Evolutionary conservation across 2,888 invertebrate genomes (phyloP), one percentile per base, ranked within the genome.

Genomic region (Capitulum mitella): DNA sequence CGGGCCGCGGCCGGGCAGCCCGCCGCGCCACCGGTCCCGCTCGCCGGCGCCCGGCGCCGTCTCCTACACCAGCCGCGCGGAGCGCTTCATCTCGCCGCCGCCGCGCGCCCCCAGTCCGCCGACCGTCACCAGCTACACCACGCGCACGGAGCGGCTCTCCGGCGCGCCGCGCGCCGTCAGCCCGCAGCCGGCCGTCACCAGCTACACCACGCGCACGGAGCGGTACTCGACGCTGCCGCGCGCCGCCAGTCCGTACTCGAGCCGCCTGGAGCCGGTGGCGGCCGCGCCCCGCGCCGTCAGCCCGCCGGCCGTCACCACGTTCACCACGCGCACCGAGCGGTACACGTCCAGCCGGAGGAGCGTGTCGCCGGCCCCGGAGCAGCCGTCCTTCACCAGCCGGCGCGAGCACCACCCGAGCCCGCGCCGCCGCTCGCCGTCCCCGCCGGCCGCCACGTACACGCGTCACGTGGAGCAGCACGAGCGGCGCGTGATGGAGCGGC

Each of bases 381-480:
- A 37, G 70, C 70, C 70, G 37, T 32, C 22, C 5, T 26, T 19
- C 37, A 34, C 37, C 37, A 19, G 19, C 37, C 6, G 16, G 6
- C 19, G 70, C 6, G 16, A n/a, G 22, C 61, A 12, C 14, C 32
- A 32, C 32, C 32, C 16, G 32, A 29, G 29, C 22, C 37, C 34
- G 3, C 37, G 26, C 22, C 34, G 37, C 3, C 34, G 70, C 34
- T 70, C 70, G 22, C 70, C 70, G 34, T 70, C 64, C 19, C 64
- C 70, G 37, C 70, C 70, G 6, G 37, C 70, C 22, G 19, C 34
- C 37, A 37, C 37, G 70, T 70, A 22, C 37, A 16, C 61, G 32
- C 70, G 70, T 5, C 70, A 70, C 70, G 70, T 37, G 70, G 70
- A 70, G 70, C 70, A 22, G 34, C 70, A 22, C 29, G 37, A 37